phyloP scores from a whole-genome alignment of 2,797 vertebrate genomes.

The Aselliscus stoliczkanus region DNA sequence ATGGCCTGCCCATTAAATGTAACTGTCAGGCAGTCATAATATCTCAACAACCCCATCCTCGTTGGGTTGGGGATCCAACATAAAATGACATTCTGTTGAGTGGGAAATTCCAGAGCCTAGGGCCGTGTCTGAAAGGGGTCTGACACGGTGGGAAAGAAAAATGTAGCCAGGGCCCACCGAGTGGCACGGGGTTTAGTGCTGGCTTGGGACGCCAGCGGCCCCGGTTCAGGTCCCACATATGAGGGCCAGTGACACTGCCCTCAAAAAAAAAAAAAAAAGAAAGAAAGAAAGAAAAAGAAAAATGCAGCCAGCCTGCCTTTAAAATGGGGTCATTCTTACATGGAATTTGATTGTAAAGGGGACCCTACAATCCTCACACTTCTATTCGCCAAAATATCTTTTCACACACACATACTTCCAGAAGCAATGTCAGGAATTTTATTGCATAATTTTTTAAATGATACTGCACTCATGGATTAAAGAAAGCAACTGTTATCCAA shows the following conservation, averaged over 20 bases:
- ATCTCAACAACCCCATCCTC: slow-evolving; percentile 46
- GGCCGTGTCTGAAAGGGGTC: slow-evolving; percentile 46
- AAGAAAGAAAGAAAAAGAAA: too few species aligned
- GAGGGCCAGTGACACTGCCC: too few species aligned
- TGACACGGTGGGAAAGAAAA: slow-evolving; percentile 35
- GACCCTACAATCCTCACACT: background rate
- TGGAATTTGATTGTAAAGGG: background rate
- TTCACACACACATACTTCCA: background rate
- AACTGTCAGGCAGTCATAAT: slow-evolving; percentile 66
- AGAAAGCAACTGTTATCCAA: background rate
- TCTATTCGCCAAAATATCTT: background rate
- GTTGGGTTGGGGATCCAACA: slow-evolving; percentile 70
- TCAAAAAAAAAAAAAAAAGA: too few species aligned
- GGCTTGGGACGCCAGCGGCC: too few species aligned
- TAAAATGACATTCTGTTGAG: slow-evolving; percentile 50
- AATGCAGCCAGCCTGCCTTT: background rate
- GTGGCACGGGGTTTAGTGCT: too few species aligned
- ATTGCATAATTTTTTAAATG: background rate
- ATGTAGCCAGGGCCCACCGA: background rate
- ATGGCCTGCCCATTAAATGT: background rate
- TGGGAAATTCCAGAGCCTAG: slow-evolving; percentile 37
- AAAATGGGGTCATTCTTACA: background rate
- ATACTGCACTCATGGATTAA: background rate
- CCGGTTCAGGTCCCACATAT: too few species aligned
- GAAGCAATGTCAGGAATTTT: background rate